phyloP scores from a whole-genome alignment of 2,888 invertebrate genomes.

The Catocala fraxini region DNA sequence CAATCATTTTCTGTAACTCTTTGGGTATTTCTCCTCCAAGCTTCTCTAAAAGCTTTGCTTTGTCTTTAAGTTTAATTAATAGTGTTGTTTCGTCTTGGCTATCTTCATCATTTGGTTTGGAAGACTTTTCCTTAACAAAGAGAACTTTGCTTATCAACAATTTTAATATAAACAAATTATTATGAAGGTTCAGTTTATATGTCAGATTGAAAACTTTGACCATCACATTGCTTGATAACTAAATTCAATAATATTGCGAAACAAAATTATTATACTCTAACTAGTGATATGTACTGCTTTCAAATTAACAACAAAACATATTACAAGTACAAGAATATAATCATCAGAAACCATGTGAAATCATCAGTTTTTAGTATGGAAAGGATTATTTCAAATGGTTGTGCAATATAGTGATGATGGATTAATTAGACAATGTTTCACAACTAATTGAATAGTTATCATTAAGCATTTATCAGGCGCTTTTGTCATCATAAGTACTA shows the following conservation, averaged over 20 bases:
- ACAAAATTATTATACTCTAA: conserved; percentile 31
- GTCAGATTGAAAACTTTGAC: conserved; percentile 87
- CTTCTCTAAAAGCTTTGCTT: conserved; percentile 84
- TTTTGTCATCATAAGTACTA: conserved; percentile 68
- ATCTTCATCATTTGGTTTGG: conserved; percentile 66
- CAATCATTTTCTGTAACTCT: conserved; percentile 80
- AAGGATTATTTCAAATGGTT: conserved; percentile 51
- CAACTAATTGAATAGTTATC: conserved; percentile 60
- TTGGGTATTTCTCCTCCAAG: conserved; percentile 85
- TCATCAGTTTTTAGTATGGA: conserved; percentile 19
- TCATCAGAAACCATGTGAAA: conserved; percentile 35
- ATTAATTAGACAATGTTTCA: conserved; percentile 21
- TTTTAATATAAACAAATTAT: not conserved
- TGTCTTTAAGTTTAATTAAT: conserved; percentile 78
- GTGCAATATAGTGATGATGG: not conserved
- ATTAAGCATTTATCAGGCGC: conserved; percentile 63
- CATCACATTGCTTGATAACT: conserved; percentile 73
- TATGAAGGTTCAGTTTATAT: conserved; percentile 18
- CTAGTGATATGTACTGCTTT: conserved; percentile 47
- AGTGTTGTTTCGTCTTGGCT: conserved; percentile 74
- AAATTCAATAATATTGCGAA: conserved; percentile 56
- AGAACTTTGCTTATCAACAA: conserved; percentile 12
- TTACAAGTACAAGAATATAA: conserved; percentile 47
- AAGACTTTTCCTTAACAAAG: conserved; percentile 39
- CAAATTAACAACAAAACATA: conserved; percentile 47